Conservation (phyloP, 2,888 invertebrate genomes). For the Nomada flava region DNA sequence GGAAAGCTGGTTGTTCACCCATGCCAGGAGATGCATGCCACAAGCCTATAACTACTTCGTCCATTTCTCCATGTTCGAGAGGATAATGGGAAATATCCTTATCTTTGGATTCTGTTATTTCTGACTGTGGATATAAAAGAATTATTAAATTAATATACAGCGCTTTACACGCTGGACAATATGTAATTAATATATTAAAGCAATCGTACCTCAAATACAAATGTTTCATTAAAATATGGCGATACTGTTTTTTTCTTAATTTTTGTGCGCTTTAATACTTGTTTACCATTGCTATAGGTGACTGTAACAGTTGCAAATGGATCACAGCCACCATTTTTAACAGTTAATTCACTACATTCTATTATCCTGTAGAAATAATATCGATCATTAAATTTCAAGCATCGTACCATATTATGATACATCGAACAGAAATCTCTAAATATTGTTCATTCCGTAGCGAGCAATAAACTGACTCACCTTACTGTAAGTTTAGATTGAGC, state of each 20-base stretch:
- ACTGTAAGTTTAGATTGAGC: conserved; percentile 83
- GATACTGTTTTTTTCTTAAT: conserved; percentile 95
- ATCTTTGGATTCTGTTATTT: conserved; percentile 80
- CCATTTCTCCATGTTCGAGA: conserved; percentile 89
- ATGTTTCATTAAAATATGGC: conserved; percentile 95
- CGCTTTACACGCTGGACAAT: not conserved
- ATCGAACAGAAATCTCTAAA: not conserved
- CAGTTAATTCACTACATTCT: conserved; percentile 94
- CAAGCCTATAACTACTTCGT: conserved; percentile 92
- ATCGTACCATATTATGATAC: not conserved
- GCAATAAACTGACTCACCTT: conserved; percentile 79
- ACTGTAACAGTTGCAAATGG: conserved; percentile 94
- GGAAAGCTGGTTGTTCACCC: conserved; percentile 92
- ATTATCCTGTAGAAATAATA: conserved; percentile 86
- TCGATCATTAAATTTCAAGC: not conserved
- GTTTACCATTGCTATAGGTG: conserved; percentile 92
- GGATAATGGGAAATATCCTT: conserved; percentile 82
- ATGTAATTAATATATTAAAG: not conserved
- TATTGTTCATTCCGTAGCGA: conserved; percentile 2
- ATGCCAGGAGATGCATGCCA: conserved; percentile 94
- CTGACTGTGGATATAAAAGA: conserved; percentile 71
- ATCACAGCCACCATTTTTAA: conserved; percentile 96
- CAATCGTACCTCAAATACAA: conserved; percentile 88
- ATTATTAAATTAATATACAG: not conserved
- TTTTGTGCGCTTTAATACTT: conserved; percentile 92